Evolutionary conservation across 1,140 invertebrate species (phyloP).

Genomic region (Drosophila pachea): DNA sequence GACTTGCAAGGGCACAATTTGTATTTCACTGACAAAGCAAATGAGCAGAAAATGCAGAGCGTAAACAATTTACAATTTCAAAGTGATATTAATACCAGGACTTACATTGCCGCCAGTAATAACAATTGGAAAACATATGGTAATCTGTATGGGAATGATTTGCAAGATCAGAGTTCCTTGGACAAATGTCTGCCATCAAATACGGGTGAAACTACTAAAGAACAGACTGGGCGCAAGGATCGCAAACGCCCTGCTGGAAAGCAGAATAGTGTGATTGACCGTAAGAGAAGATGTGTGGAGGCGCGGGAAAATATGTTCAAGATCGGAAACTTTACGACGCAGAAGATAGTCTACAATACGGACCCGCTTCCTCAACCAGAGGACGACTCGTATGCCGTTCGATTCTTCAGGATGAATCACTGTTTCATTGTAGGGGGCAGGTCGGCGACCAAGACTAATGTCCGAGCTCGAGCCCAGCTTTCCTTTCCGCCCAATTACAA

Average conservation of each 20-base stretch:
- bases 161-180: neutral
- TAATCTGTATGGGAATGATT: neutral
- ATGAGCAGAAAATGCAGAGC: neutral
- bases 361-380: conserved; percentile 13
- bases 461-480: too few relatives aligned
- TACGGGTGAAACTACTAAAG: neutral
- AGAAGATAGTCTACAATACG: neutral
- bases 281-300: neutral
- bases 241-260: conserved; percentile 3
- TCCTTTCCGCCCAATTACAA: neutral
- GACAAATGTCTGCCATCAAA: too few relatives aligned
- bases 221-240: neutral
- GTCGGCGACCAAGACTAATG: neutral
- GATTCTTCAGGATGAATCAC: conserved; percentile 18
- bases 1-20: neutral
- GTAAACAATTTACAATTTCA: neutral
- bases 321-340: conserved; percentile 26
- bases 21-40: neutral
- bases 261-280: too few relatives aligned
- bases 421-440: conserved; percentile 8
- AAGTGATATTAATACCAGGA: neutral
- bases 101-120: neutral
- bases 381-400: neutral
- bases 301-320: neutral
- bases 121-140: neutral